Conservation (phyloP, 2,888 invertebrate genomes). For the Tanytarsus gracilentus region DNA sequence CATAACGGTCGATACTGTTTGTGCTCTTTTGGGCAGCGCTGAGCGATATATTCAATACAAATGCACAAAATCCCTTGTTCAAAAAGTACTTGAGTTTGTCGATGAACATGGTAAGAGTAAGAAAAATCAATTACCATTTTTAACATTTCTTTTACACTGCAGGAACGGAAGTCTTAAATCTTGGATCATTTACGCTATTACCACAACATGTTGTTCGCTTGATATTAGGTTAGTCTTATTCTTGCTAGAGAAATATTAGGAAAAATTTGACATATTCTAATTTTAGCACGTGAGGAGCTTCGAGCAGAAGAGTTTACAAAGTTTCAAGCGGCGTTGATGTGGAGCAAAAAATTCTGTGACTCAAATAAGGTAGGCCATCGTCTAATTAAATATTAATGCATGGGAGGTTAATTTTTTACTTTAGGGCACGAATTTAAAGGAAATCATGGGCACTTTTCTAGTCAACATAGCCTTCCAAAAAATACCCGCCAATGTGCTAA, state of each 20-base stretch:
- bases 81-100: slow-evolving; percentile 63
- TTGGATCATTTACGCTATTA: slow-evolving; percentile 59
- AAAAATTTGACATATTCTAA: too few relatives aligned
- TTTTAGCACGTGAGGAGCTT: slow-evolving; percentile 55
- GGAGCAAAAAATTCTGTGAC: slow-evolving; percentile 65
- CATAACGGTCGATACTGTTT: slow-evolving; percentile 65
- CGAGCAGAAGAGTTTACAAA: slow-evolving; percentile 64
- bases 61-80: slow-evolving; percentile 62
- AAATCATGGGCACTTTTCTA: slow-evolving; percentile 57
- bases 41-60: slow-evolving; percentile 67
- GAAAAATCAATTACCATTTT: background rate
- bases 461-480: slow-evolving; percentile 65
- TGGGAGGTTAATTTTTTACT: background rate
- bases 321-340: slow-evolving; percentile 63
- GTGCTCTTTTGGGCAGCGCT: slow-evolving; percentile 61
- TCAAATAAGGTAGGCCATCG: slow-evolving; percentile 40
- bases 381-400: background rate
- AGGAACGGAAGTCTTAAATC: slow-evolving; percentile 47
- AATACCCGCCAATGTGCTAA: slow-evolving; percentile 62
- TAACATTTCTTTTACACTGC: background rate
- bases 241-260: background rate
- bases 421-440: slow-evolving; percentile 50
- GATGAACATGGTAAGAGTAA: slow-evolving; percentile 61
- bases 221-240: slow-evolving; percentile 45
- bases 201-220: slow-evolving; percentile 62